phyloP scores from a whole-genome alignment of 2,888 invertebrate species.

The Lasioglossum zephyrum region DNA sequence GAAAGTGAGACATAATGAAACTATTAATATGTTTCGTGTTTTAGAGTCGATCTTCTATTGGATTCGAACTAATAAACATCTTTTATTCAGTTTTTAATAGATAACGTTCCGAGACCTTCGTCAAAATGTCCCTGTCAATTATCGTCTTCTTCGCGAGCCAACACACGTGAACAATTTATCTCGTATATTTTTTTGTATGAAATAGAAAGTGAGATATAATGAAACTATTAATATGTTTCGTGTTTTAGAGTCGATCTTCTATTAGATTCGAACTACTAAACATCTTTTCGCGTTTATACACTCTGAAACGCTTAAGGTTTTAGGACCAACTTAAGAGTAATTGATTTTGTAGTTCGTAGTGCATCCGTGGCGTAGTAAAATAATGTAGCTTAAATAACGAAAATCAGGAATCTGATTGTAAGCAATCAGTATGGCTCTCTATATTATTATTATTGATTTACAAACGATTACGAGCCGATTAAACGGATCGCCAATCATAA shows the following conservation, averaged over 20 bases:
- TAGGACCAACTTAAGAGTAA: not conserved
- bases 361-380: too few relatives aligned
- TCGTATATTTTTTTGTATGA: not conserved
- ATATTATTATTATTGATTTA: too few relatives aligned
- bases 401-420: too few relatives aligned
- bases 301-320: too few relatives aligned
- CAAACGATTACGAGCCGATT: too few relatives aligned
- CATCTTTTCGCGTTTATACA: too few relatives aligned
- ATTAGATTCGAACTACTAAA: not conserved
- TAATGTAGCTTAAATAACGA: too few relatives aligned
- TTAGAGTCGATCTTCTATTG: not conserved
- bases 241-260: not conserved
- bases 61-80: too few relatives aligned
- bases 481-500: too few relatives aligned
- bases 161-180: not conserved
- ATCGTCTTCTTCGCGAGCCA: not conserved
- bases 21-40: not conserved
- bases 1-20: not conserved
- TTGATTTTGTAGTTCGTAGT: not conserved
- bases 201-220: not conserved
- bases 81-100: not conserved
- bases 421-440: too few relatives aligned
- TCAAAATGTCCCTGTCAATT: not conserved
- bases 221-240: not conserved
- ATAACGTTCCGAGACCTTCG: not conserved